Base-by-base conservation (phyloP, 1,140 invertebrate genomes). In the Diorhabda elongata region DNA sequence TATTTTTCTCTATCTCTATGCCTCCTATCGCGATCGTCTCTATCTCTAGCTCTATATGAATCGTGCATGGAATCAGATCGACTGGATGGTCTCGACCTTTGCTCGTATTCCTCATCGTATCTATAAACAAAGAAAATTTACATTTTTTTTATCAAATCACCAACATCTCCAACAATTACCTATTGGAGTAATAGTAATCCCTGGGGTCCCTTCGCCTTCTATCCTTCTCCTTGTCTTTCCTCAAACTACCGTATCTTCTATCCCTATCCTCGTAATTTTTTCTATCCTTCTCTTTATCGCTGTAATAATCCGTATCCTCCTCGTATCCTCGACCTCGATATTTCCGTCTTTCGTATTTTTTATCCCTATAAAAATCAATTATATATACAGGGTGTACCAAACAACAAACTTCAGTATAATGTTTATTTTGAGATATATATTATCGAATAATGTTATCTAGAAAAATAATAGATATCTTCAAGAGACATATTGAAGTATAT, bases 11-110 rank as follows among this genome's bases (percentile, higher is more conserved):
- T 73, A 75, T 84, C 82, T 63, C 72, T 71, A 47, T 69, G 72
- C 61, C 75, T 73, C 60, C 82, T 79, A 76, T 69, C 81, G 77
- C 69, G 81, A 64, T 81, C 74, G 45, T 79, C 77, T 9, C 78
- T 73, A 63, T 77, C 76, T 66, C 75, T 74, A 45, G 79, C 80
- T 61, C 78, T 69, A 67, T 85, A 85, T 0, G 84, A 83, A 68
- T 86, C 81, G 81, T 74, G 84, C 82, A 76, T 77, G 3, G 80
- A 81, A 75, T 81, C 80, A 2, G 84, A 84, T 76, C 85, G 81
- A 72, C 85, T 85, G 3, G 85, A 85, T 44, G 85, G 83, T 64
- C 68, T 74, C 4, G 75, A 74, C 52, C 78, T 74, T 52, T 70
- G 67, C 4, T 78, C 75, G n/a, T 72, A 45, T 6, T 85, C 83